Evolutionary conservation across 2,113 vertebrate genomes (phyloP).

Genomic region (Pelvicachromis taeniatus): DNA sequence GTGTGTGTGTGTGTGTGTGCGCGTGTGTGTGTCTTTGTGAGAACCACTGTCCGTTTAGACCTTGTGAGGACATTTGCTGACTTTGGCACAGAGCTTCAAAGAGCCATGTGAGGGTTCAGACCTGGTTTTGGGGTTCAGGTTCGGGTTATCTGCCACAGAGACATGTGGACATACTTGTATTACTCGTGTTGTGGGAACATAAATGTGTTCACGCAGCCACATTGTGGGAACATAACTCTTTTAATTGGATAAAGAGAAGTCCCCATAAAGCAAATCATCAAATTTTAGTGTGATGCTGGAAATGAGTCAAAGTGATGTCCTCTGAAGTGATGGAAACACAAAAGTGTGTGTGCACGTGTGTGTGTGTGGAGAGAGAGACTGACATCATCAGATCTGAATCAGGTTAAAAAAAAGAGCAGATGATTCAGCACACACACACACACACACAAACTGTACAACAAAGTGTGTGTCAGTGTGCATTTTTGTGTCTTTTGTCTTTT

Average conservation of each 20-base stretch:
- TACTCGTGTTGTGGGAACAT: not conserved
- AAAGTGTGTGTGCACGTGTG: not conserved
- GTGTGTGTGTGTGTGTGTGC: not conserved
- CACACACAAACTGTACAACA: not conserved
- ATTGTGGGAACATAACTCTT: not conserved
- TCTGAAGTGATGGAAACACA: not conserved
- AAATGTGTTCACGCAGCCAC: not conserved
- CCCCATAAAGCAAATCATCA: not conserved
- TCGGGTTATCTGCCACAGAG: not conserved
- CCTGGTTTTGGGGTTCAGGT: not conserved
- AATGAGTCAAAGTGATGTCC: not conserved
- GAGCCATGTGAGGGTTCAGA: not conserved
- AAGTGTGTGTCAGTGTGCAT: not conserved
- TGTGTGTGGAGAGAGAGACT: not conserved
- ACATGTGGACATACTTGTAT: not conserved
- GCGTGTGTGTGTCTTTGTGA: not conserved
- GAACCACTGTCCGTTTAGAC: not conserved
- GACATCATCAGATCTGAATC: constrained; percentile 33
- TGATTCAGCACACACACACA: not conserved
- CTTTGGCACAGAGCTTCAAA: not conserved
- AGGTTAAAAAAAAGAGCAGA: not conserved
- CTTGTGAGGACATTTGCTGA: not conserved
- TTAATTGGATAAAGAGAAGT: not conserved
- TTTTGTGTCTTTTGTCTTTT: not conserved
- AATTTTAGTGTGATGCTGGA: not conserved